phyloP scores from a whole-genome alignment of 2,113 vertebrate species.

The Anoplopoma fimbria region DNA sequence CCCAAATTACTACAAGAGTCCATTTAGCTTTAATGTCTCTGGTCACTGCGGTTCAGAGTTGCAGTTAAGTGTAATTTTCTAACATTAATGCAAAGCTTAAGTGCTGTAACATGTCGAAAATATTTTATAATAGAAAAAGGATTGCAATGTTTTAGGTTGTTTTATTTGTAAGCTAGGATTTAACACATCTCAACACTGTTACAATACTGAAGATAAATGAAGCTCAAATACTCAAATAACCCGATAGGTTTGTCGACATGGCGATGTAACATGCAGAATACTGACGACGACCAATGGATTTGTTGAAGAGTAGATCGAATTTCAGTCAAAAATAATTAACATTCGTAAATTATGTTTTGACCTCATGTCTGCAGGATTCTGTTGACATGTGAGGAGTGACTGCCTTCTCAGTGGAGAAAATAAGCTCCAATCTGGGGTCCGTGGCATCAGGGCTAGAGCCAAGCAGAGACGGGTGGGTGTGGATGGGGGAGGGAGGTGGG shows the following conservation, averaged over 20 bases:
- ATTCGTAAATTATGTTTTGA: constrained; percentile 29
- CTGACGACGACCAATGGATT: too few relatives aligned
- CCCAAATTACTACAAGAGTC: constrained; percentile 36
- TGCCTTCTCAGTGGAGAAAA: constrained; percentile 37
- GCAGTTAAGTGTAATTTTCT: constrained; percentile 8
- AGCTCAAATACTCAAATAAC: constrained; percentile 3
- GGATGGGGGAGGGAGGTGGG: constrained; percentile 21
- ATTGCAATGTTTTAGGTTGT: not conserved
- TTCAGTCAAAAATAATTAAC: not conserved
- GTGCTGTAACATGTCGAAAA: not conserved
- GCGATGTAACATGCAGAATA: too few relatives aligned
- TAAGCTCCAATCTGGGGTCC: constrained; percentile 57
- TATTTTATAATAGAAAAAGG: not conserved
- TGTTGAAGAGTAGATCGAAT: not conserved
- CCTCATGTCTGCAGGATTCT: constrained; percentile 2
- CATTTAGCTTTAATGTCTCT: constrained; percentile 55
- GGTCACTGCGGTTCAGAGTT: constrained; percentile 8
- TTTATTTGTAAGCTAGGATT: not conserved
- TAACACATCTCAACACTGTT: not conserved
- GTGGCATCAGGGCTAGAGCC: constrained; percentile 59
- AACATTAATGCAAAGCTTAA: constrained; percentile 16
- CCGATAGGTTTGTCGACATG: not conserved
- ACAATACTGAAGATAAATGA: not conserved
- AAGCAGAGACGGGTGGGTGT: constrained; percentile 49
- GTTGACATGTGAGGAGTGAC: constrained; percentile 36